Evolutionary conservation across 1,140 invertebrate species (phyloP).

Genomic region (Wiebesia pumilae): DNA sequence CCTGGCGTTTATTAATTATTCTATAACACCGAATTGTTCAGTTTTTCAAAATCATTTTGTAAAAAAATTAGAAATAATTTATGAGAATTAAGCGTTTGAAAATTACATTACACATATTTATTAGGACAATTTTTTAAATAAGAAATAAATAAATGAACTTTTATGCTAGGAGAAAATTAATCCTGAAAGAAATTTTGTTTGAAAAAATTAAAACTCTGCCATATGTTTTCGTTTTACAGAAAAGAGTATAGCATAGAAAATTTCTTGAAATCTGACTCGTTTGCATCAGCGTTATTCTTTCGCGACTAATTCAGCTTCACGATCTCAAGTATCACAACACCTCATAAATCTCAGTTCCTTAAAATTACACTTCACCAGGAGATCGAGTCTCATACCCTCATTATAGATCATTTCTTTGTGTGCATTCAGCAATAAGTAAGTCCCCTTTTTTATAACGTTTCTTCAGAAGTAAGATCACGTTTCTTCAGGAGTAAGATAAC

Average conservation of each 20-base stretch:
- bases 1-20: background rate
- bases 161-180: background rate
- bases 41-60: background rate
- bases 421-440: background rate
- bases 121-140: background rate
- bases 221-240: background rate
- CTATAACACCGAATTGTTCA: background rate
- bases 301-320: background rate
- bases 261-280: background rate
- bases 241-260: background rate
- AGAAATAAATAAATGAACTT: background rate
- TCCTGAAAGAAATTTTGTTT: background rate
- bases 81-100: too few relatives aligned
- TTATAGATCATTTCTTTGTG: background rate
- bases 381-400: background rate
- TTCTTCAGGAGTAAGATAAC: background rate
- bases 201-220: background rate
- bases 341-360: background rate
- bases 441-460: background rate
- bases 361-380: background rate
- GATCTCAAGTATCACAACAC: background rate
- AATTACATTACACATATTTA: background rate
- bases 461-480: background rate
- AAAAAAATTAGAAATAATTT: background rate
- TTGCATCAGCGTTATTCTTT: background rate